phyloP scores from a whole-genome alignment of 1,140 invertebrate genomes.

The Papilio machaon region DNA sequence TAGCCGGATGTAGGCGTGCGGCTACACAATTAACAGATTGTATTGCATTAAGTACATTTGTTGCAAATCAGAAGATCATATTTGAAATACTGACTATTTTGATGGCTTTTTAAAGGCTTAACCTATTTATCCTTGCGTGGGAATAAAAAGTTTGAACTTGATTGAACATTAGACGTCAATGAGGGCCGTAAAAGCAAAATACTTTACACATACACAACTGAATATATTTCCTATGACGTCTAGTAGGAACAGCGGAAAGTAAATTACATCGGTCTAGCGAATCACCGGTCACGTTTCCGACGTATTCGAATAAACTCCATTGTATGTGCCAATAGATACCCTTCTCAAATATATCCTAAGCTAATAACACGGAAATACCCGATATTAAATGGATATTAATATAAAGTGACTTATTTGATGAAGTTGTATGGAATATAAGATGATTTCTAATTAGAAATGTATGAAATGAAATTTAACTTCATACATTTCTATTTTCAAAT shows the following conservation, averaged over 20 bases:
- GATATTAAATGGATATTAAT: slow-evolving; percentile 19
- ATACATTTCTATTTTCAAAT: background rate
- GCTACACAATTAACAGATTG: background rate
- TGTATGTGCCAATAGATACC: slow-evolving; percentile 3
- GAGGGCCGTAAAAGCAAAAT: background rate
- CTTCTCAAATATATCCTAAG: slow-evolving; percentile 16
- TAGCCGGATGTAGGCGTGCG: background rate
- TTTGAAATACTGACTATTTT: no score
- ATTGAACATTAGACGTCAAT: background rate
- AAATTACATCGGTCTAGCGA: background rate
- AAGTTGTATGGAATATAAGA: background rate
- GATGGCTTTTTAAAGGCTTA: no score
- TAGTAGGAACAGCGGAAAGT: background rate
- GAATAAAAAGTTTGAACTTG: background rate
- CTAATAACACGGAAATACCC: slow-evolving; percentile 7
- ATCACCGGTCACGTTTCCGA: background rate
- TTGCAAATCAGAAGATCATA: background rate
- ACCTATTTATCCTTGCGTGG: background rate
- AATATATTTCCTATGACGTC: background rate
- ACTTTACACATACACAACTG: background rate
- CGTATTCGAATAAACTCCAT: slow-evolving; percentile 3
- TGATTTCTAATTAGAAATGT: background rate
- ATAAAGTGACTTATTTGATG: background rate
- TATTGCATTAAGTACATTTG: background rate
- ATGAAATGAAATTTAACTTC: background rate